Evolutionary conservation across 2,888 invertebrate genomes (phyloP).

Genomic region (Diadegma fenestrale): DNA sequence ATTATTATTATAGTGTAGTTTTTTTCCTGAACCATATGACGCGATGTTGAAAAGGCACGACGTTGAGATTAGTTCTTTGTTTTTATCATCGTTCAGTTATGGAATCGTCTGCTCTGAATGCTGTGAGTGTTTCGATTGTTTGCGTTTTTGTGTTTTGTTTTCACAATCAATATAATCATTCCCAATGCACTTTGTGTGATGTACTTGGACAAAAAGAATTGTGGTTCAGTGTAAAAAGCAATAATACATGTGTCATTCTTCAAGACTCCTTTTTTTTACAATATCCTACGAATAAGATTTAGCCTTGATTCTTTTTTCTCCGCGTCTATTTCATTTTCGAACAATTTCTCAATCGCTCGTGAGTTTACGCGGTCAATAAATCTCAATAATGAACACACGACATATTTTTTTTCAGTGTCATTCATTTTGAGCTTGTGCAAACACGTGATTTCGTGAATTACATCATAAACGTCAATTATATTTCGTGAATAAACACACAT

Average conservation of each 20-base stretch:
- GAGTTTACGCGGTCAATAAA: background rate
- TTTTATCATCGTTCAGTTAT: conserved; percentile 73
- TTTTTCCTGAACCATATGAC: conserved; percentile 26
- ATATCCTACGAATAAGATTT: background rate
- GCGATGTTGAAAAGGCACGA: conserved; percentile 38
- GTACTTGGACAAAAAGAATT: background rate
- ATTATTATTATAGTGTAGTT: conserved; percentile 28
- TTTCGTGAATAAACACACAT: background rate
- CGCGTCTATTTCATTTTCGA: background rate
- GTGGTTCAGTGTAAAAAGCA: background rate
- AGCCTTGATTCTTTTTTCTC: background rate
- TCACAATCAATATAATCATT: background rate
- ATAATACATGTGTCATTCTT: background rate
- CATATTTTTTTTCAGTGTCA: background rate
- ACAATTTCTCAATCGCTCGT: background rate
- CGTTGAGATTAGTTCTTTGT: conserved; percentile 57
- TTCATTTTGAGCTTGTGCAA: background rate
- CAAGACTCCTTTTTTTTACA: background rate
- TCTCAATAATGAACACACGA: background rate
- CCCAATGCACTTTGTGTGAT: background rate
- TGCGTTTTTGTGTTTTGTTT: background rate
- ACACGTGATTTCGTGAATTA: conserved; percentile 24
- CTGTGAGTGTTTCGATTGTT: conserved; percentile 71
- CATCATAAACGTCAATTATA: background rate
- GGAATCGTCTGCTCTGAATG: conserved; percentile 80